A percentile compares a stretch with the other conserved stretches of the same genome.
Conservation (phyloP, 2,888 invertebrate species). For the Cynaeus angustus region DNA sequence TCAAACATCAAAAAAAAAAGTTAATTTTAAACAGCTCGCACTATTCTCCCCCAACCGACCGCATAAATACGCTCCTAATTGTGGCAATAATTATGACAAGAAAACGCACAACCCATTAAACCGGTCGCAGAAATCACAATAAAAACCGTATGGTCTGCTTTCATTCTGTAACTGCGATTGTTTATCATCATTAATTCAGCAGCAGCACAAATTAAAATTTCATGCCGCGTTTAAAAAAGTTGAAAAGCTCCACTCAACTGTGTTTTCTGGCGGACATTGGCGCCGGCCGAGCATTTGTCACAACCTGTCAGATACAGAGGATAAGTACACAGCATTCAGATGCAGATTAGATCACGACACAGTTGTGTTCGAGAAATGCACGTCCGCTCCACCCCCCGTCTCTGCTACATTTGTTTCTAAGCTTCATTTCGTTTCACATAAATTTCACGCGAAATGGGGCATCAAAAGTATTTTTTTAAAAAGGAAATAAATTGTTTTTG, state of each 20-base stretch:
- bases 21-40: too few species aligned
- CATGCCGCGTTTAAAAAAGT: conserved; percentile 23
- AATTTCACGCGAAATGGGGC: neutral
- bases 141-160: neutral
- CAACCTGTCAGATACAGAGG: conserved; percentile 48
- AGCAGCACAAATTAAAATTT: conserved; percentile 26
- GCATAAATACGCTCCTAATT: neutral
- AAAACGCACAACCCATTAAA: conserved; percentile 3
- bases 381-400: neutral
- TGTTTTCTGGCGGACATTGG: conserved; percentile 27
- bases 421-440: neutral
- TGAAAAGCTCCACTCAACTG: conserved; percentile 5
- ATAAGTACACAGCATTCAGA: conserved; percentile 48
- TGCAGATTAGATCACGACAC: conserved; percentile 54
- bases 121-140: neutral
- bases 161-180: neutral
- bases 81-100: neutral
- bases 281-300: conserved; percentile 40
- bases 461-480: too few species aligned
- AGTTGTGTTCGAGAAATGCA: conserved; percentile 48
- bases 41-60: too few species aligned
- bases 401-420: conserved; percentile 5
- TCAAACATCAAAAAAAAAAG: too few species aligned
- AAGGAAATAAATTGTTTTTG: too few species aligned
- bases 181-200: conserved; percentile 18